Percentiles rank a stretch among this genome's conserved stretches.
Conservation (phyloP, 2,113 vertebrate species). For the Marcusenius ussheri region DNA sequence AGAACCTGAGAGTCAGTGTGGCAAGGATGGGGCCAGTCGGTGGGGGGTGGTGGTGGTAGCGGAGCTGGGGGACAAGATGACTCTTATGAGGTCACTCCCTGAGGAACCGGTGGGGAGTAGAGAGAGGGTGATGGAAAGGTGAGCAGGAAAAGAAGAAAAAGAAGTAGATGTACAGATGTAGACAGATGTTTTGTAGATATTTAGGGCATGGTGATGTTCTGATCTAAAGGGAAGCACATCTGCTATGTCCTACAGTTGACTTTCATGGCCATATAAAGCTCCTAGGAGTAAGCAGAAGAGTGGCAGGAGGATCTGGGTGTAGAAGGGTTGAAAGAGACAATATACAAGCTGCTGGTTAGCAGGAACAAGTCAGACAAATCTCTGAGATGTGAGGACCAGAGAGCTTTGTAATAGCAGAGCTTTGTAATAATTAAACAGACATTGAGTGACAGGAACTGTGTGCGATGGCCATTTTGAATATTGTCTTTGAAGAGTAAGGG, state of each 20-base stretch:
- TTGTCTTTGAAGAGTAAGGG: background rate
- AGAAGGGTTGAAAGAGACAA: background rate
- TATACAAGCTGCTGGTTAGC: background rate
- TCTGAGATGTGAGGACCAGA: background rate
- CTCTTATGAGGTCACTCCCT: background rate
- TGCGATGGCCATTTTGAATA: background rate
- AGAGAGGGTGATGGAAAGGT: background rate
- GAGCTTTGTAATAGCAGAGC: background rate
- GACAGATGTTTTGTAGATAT: background rate
- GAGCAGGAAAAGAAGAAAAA: background rate
- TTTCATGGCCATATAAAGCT: background rate
- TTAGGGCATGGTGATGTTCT: background rate
- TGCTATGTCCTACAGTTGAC: background rate
- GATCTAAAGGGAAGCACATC: background rate
- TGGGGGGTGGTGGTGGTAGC: background rate
- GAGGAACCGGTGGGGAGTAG: background rate
- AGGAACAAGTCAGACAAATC: background rate
- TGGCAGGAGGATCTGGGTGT: background rate
- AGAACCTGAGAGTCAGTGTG: constrained; percentile 40
- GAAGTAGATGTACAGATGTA: background rate
- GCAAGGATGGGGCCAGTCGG: background rate
- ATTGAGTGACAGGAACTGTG: background rate
- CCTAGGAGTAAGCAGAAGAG: background rate
- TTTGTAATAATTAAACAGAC: background rate
- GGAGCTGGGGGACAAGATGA: background rate